These are phyloP conservation scores for Bovichtus diacanthus DNA, from an alignment of 2,797 vertebrate genomes.

Conservation along the genomic window DNA sequence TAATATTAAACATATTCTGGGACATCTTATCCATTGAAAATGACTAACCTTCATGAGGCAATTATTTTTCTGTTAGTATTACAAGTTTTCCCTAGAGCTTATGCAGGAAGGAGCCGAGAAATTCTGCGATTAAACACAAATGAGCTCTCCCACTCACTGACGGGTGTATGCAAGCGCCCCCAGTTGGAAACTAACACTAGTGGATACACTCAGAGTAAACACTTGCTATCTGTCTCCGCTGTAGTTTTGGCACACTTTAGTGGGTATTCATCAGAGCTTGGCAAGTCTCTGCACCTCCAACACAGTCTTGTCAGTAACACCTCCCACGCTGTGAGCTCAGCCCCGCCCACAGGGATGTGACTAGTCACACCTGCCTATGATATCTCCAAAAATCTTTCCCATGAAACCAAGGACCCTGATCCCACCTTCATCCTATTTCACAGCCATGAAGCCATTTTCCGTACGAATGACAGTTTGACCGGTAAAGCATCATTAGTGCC, in stretches of 20 bases:
- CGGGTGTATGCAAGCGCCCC: conserved; percentile 8
- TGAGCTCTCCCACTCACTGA: conserved; percentile 30
- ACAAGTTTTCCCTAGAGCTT: background rate
- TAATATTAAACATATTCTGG: background rate
- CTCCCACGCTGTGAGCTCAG: conserved; percentile 67
- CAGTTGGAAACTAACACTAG: conserved; percentile 12
- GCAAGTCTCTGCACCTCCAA: conserved; percentile 38
- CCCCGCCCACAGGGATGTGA: conserved; percentile 46
- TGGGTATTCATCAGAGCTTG: conserved; percentile 55
- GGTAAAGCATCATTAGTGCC: conserved; percentile 17
- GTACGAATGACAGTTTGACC: conserved; percentile 30
- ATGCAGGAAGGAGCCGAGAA: conserved; percentile 17
- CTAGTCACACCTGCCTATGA: conserved; percentile 68
- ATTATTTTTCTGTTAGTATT: conserved; percentile 15
- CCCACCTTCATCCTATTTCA: conserved; percentile 44
- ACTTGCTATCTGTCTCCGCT: conserved; percentile 68
- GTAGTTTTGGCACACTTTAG: conserved; percentile 46
- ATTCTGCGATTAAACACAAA: conserved; percentile 26
- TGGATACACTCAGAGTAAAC: conserved; percentile 52
- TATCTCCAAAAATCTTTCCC: conserved; percentile 48
- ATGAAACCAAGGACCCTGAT: conserved; percentile 30
- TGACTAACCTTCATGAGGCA: background rate
- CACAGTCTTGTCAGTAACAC: conserved; percentile 58
- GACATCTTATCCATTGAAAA: background rate
- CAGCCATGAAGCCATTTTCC: conserved; percentile 53